Evolutionary conservation across 2,113 vertebrate genomes (phyloP).

Genomic region (Porphyrio hochstetteri): DNA sequence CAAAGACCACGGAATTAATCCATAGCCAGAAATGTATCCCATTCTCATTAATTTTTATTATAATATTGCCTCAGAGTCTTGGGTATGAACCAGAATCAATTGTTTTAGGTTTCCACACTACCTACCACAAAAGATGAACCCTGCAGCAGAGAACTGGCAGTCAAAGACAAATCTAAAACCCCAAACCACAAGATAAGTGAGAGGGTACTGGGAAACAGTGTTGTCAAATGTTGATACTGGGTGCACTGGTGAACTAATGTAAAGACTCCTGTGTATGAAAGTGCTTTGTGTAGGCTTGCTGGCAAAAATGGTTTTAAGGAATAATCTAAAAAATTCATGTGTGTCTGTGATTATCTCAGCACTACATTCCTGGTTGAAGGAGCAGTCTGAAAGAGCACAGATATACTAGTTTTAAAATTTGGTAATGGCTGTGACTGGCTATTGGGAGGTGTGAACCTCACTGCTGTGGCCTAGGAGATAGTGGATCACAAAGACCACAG

Average conservation of each 20-base stretch:
- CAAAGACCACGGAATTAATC: constrained; percentile 5
- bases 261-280: neutral
- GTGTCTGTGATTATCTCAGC: neutral
- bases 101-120: neutral
- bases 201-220: neutral
- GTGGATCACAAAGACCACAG: neutral
- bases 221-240: neutral
- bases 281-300: neutral
- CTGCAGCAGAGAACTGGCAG: neutral
- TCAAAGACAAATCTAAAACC: neutral
- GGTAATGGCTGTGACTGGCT: neutral
- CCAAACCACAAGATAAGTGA: neutral
- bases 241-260: neutral
- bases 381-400: neutral
- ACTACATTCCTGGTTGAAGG: neutral
- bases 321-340: neutral
- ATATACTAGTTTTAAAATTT: neutral
- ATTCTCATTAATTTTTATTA: neutral
- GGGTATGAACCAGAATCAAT: neutral
- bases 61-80: constrained; percentile 2
- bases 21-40: neutral
- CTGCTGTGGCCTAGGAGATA: neutral
- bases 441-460: neutral
- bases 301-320: neutral
- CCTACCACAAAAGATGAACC: neutral